phyloP scores from a whole-genome alignment of 2,797 vertebrate genomes.

The Anguilla pacifica region DNA sequence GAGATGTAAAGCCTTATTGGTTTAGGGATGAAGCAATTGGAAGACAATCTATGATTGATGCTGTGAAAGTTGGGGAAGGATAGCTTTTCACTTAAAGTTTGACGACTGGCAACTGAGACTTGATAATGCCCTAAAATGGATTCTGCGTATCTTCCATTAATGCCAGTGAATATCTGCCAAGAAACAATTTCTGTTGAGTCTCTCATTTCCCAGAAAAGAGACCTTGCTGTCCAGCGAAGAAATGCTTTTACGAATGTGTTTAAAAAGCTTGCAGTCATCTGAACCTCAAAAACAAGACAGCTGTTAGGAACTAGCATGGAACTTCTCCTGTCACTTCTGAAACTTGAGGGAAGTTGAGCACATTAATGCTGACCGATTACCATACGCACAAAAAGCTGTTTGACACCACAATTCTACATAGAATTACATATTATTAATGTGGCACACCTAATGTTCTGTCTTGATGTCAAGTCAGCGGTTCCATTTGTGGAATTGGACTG shows the following conservation, averaged over 20 bases:
- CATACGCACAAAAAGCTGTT: background rate
- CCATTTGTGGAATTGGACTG: slow-evolving; percentile 22
- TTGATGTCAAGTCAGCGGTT: slow-evolving; percentile 3
- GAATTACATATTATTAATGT: background rate
- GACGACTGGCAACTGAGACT: background rate
- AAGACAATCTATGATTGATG: background rate
- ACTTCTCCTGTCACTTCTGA: background rate
- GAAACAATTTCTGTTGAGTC: background rate
- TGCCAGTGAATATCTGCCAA: slow-evolving; percentile 1
- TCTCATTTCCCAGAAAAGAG: background rate
- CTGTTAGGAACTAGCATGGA: background rate
- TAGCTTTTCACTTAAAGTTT: background rate
- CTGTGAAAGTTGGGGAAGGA: background rate
- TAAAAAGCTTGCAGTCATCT: background rate
- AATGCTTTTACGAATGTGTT: background rate
- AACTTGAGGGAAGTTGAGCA: background rate
- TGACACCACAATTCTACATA: background rate
- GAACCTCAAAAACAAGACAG: background rate
- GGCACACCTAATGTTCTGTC: background rate
- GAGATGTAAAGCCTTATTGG: background rate
- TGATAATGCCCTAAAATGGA: background rate
- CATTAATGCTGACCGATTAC: background rate
- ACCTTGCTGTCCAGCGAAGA: background rate
- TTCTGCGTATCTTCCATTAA: slow-evolving; percentile 6
- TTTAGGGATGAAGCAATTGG: background rate